Evolutionary conservation across 1,140 invertebrate genomes (phyloP), one percentile per base, ranked within the genome.

Genomic region (Anastrepha obliqua): DNA sequence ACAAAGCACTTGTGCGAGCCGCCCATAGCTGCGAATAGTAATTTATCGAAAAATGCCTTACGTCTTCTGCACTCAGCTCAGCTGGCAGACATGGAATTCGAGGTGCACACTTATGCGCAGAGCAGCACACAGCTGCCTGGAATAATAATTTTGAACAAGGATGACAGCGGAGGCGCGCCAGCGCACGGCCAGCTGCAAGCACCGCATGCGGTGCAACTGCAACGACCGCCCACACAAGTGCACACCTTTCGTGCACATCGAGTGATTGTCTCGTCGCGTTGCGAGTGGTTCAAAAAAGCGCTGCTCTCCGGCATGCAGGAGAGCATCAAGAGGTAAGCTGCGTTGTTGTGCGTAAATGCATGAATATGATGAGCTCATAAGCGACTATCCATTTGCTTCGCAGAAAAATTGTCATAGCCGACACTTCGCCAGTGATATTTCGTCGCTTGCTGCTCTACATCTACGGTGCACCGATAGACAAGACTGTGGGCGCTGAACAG

Each of bases 251-350:
- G 94, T 88, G 95, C 95, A 3, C 96, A 96, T 90, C 93, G 96
- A 87, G 95, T 96, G 6, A 95, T 96, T 59, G 94, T 96, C 8
- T 95, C 96, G 47, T 93, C 96, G 0, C 89, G 92, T 74, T 96
- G 96, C 93, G 95, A 96, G 90, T 96, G 96, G 96, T 96, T 96
- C 91, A 93, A 95, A 59, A 94, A 96, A 88, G 96, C 96, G 0
- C 90, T 96, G 3, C 94, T 96, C 44, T 96, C 95, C 87, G 96
- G 96, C 58, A 96, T 96, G 96, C 94, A 95, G 90, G 96, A 96
- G 93, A 95, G 95, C 4, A 96, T 96, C 88, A 95, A 96, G 90
- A 95, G 95, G 95, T 95, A 91, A 92, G 62, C 60, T 51, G 20
- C 17, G 74, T 15, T 20, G 29, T 62, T 58, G n/a, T 20, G 15